These are phyloP conservation scores for Loris lydekkerianus DNA, from an alignment of 2,797 vertebrate genomes.

Conservation along the genomic window DNA sequence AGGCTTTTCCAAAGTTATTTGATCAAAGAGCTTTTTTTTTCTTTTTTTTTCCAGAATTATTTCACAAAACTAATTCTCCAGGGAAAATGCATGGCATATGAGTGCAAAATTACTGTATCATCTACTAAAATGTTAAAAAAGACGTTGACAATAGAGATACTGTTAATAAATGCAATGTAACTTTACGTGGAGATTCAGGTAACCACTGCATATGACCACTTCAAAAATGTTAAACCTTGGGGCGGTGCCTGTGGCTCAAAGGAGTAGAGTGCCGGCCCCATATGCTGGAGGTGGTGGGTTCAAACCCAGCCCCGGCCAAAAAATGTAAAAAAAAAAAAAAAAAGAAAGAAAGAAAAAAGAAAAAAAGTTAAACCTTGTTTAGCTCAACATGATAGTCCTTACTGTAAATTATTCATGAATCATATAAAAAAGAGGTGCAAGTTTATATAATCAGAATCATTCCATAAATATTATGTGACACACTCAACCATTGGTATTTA, in stretches of 20 bases:
- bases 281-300: too few relatives aligned
- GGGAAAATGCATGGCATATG: background rate
- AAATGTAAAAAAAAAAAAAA: too few relatives aligned
- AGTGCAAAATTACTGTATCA: background rate
- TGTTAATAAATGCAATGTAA: background rate
- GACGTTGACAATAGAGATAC: background rate
- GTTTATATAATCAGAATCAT: conserved; percentile 44
- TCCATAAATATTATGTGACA: conserved; percentile 28
- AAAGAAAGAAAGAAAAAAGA: too few relatives aligned
- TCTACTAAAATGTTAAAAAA: conserved; percentile 33
- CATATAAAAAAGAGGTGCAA: conserved; percentile 38
- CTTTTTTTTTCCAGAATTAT: background rate
- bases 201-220: background rate
- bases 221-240: conserved; percentile 19
- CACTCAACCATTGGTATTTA: background rate
- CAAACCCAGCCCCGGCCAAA: too few relatives aligned
- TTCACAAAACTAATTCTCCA: conserved; percentile 28
- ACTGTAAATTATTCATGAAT: conserved; percentile 25
- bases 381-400: conserved; percentile 16
- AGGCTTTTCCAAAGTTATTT: conserved; percentile 31
- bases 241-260: too few relatives aligned
- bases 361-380: background rate
- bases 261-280: too few relatives aligned
- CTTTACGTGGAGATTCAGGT: background rate
- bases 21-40: background rate